Percentiles rank a stretch among this genome's conserved stretches.
These are phyloP conservation scores for Reticulitermes lucifugus DNA, from an alignment of 2,888 invertebrate genomes.

Conservation along the genomic window DNA sequence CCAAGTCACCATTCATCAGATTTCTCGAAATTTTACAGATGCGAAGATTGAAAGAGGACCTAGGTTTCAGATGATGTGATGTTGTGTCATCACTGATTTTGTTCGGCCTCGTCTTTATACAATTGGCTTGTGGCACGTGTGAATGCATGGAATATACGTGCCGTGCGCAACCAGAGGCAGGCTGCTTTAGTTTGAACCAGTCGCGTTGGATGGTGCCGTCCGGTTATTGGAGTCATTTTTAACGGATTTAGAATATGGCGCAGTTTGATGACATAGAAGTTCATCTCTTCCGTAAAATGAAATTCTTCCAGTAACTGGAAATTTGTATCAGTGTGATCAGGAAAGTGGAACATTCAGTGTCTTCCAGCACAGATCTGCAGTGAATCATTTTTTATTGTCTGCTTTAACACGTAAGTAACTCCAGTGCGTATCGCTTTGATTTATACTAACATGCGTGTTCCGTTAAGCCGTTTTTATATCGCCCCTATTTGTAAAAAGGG, in stretches of 20 bases:
- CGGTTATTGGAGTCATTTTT: not conserved
- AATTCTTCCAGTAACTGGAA: no score
- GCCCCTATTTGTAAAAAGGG: no score
- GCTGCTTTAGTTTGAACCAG: not conserved
- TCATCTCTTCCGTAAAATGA: no score
- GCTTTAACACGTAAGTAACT: no score
- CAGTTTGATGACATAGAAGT: not conserved
- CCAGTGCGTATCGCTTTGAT: no score
- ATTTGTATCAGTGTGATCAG: no score
- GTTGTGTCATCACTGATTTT: not conserved
- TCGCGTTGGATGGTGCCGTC: not conserved
- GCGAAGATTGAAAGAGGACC: not conserved
- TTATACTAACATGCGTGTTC: no score
- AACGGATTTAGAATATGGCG: not conserved
- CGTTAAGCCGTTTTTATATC: no score
- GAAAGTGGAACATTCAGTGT: no score
- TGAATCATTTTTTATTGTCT: no score
- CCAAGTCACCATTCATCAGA: no score
- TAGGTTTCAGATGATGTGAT: not conserved
- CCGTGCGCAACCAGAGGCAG: conserved; percentile 4
- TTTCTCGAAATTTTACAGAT: not conserved
- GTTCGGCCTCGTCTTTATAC: not conserved
- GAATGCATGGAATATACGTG: not conserved
- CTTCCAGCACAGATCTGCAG: no score
- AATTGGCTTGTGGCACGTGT: conserved; percentile 21